Conservation (phyloP, 2,113 vertebrate genomes). For the Callipepla squamata region DNA sequence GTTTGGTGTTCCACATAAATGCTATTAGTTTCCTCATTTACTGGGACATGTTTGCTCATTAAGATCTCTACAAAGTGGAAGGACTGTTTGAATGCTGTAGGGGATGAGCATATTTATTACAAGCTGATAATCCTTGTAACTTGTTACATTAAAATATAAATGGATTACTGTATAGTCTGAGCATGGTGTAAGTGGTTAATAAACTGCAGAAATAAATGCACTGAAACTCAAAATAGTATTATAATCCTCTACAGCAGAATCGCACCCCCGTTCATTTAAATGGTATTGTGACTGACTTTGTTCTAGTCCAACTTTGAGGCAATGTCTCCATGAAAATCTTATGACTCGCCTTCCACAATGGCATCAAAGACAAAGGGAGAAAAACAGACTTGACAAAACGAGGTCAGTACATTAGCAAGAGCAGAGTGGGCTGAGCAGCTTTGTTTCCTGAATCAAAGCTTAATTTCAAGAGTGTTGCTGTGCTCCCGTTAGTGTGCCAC, state of each 20-base stretch:
- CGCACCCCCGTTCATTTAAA: conserved; percentile 1
- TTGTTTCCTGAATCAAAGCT: conserved; percentile 39
- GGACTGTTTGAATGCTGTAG: conserved; percentile 40
- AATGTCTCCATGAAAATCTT: conserved; percentile 57
- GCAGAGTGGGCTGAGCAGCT: conserved; percentile 24
- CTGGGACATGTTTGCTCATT: neutral
- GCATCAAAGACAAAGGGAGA: conserved; percentile 55
- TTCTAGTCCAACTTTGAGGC: conserved; percentile 44
- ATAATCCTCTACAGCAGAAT: conserved; percentile 41
- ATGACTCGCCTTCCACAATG: conserved; percentile 55
- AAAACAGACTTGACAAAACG: conserved; percentile 62
- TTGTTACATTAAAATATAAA: conserved; percentile 68
- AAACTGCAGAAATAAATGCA: conserved; percentile 19
- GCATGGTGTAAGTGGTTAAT: conserved; percentile 51
- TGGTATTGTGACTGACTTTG: conserved; percentile 41
- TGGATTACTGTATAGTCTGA: conserved; percentile 36
- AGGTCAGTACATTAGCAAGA: conserved; percentile 62
- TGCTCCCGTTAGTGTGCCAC: neutral
- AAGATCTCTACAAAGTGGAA: neutral
- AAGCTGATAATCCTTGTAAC: conserved; percentile 39
- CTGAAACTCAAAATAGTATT: conserved; percentile 28
- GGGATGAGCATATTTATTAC: conserved; percentile 19
- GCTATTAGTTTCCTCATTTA: neutral
- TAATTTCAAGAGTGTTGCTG: neutral
- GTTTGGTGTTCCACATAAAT: neutral